These are phyloP conservation scores for Tryphoninae sp. DNA, from an alignment of 2,888 invertebrate genomes.

Conservation along the genomic window DNA sequence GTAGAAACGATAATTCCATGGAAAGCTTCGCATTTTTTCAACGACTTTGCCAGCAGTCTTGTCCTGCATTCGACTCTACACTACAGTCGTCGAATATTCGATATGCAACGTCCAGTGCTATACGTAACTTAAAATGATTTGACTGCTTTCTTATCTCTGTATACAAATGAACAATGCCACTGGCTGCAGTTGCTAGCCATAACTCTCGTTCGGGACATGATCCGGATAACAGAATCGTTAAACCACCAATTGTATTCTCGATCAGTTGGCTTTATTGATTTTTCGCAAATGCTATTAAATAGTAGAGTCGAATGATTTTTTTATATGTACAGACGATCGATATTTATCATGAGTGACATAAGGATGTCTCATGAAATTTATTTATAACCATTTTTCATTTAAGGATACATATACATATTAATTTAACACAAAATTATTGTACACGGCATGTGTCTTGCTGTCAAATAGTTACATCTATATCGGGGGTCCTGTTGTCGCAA, in stretches of 20 bases:
- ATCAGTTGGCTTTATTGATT: slow-evolving; percentile 4
- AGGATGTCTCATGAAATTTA: not conserved
- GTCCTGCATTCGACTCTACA: too few relatives aligned
- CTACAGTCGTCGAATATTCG: not conserved
- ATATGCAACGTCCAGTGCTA: slow-evolving; percentile 4
- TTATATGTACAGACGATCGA: not conserved
- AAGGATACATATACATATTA: not conserved
- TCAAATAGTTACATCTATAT: too few relatives aligned
- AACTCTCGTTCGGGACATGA: slow-evolving; percentile 55
- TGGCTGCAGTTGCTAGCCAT: slow-evolving; percentile 45
- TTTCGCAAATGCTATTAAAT: not conserved
- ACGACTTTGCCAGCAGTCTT: not conserved
- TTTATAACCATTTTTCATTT: not conserved
- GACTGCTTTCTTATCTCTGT: slow-evolving; percentile 63
- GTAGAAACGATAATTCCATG: slow-evolving; percentile 4
- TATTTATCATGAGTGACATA: not conserved
- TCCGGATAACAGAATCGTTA: slow-evolving; percentile 62
- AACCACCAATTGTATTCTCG: slow-evolving; percentile 57
- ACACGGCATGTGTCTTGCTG: not conserved
- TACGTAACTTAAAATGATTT: slow-evolving; percentile 27
- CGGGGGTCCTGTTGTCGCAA: slow-evolving; percentile 31
- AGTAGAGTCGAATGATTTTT: not conserved
- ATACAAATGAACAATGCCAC: slow-evolving; percentile 64
- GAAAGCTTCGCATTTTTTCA: slow-evolving; percentile 4
- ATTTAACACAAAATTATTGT: not conserved